Evolutionary conservation across 2,888 invertebrate species (phyloP), one percentile per base, ranked within the genome.

Genomic region (Meteorus colon): DNA sequence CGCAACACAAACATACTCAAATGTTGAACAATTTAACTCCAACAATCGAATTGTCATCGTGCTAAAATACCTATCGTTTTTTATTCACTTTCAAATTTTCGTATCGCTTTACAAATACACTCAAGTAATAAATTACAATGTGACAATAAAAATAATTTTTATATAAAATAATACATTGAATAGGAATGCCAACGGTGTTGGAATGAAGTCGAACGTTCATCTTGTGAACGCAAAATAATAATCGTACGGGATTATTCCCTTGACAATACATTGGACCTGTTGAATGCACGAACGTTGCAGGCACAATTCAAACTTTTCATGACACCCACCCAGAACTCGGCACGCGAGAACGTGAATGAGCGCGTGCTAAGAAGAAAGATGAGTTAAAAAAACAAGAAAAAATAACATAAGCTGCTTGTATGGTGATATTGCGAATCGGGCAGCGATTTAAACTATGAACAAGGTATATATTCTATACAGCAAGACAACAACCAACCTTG

Each of bases 371-470:
- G 31, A 34, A 63, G 34, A 29, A 34, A 63, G 29, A 60, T 24
- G 24, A 59, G 51, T 55, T 41, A 31, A 63, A 27, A 29, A 34
- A 74, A 19, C 63, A 16, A 34, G n/a, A 69, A 37, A 48, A 31
- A 19, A 27, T 24, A 76, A 76, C 71, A 74, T 48, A 48, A 41
- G 41, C 41, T 8, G 12, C 41, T 41, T 12, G 41, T 41, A 41
- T 48, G 48, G 67, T 67, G 71, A 74, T 37, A 76, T 76, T 75
- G 68, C 71, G 68, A 74, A 74, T 71, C 76, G 68, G n/a, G 67
- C 24, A 48, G 48, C 62, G 41, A 48, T 68, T 77, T 77, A 73
- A 77, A 75, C 78, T 78, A 77, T 77, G 78, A 78, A 74, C 79
- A 77, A 74, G 77, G 63, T 67, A 74, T 63, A 75, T 71, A 70